Evolutionary conservation across 1,140 invertebrate species (phyloP).

Genomic region (Linepithema humile): DNA sequence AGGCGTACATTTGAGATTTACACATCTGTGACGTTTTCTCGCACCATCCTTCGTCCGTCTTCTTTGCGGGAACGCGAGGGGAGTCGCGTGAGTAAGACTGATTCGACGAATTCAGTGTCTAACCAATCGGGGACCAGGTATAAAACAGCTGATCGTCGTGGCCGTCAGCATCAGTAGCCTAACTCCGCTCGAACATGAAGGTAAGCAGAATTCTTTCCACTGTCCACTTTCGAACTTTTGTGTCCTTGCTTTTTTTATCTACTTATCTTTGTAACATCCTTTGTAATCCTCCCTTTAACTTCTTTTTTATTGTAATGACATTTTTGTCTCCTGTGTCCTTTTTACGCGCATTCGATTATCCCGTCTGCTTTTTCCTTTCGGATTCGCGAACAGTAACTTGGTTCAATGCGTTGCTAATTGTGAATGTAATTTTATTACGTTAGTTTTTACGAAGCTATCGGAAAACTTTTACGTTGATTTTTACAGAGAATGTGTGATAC

Average conservation of each 20-base stretch:
- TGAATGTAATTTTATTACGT: constrained; percentile 1
- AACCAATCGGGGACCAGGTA: constrained; percentile 61
- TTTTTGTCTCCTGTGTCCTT: neutral
- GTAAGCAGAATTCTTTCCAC: constrained; percentile 59
- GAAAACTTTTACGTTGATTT: no score
- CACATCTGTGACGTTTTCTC: constrained; percentile 25
- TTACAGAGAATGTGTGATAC: no score
- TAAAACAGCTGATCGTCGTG: constrained; percentile 69
- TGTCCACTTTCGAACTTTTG: neutral
- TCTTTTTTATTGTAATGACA: neutral
- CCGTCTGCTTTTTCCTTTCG: neutral
- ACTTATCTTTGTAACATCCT: constrained; percentile 77
- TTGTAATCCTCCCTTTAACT: neutral
- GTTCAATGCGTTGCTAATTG: neutral
- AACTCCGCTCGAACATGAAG: constrained; percentile 72
- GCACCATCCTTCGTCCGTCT: neutral
- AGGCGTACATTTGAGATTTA: constrained; percentile 4
- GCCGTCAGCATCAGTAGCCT: constrained; percentile 69
- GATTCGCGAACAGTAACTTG: neutral
- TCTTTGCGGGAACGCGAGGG: neutral
- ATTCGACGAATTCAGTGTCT: constrained; percentile 63
- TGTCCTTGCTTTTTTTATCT: neutral
- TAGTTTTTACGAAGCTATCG: neutral
- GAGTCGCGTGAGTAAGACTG: constrained; percentile 6
- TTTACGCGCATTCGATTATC: neutral